phyloP scores from a whole-genome alignment of 2,797 vertebrate genomes.

The Salmo trutta region DNA sequence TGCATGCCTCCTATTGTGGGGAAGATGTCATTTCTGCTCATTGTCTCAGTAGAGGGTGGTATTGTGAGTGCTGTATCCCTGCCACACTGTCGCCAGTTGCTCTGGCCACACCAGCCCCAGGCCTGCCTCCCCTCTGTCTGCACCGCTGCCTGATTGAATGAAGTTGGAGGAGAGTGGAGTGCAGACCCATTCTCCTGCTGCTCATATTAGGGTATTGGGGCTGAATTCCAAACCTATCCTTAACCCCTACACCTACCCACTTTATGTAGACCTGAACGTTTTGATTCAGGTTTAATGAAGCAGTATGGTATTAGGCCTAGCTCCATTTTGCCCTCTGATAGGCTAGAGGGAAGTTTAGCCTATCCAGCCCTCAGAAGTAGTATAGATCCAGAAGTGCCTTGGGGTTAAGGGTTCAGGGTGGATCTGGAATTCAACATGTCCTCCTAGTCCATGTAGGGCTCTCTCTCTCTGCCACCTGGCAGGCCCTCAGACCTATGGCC shows the following conservation, averaged over 20 bases:
- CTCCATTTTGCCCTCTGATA: background rate
- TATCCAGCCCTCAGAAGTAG: background rate
- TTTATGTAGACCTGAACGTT: background rate
- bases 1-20: conserved; percentile 71
- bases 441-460: background rate
- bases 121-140: background rate
- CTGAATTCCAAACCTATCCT: background rate
- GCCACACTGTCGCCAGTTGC: background rate
- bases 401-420: background rate
- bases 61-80: background rate
- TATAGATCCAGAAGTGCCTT: background rate
- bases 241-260: background rate
- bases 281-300: background rate
- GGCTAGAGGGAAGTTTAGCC: background rate
- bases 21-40: conserved; percentile 76
- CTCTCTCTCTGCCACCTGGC: too few relatives aligned
- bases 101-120: background rate
- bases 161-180: background rate
- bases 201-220: background rate
- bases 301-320: background rate
- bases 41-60: conserved; percentile 35
- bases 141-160: background rate
- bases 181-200: background rate
- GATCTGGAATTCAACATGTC: background rate
- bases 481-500: too few relatives aligned